phyloP scores from a whole-genome alignment of 2,888 invertebrate species.

The Metallyticus violacea region DNA sequence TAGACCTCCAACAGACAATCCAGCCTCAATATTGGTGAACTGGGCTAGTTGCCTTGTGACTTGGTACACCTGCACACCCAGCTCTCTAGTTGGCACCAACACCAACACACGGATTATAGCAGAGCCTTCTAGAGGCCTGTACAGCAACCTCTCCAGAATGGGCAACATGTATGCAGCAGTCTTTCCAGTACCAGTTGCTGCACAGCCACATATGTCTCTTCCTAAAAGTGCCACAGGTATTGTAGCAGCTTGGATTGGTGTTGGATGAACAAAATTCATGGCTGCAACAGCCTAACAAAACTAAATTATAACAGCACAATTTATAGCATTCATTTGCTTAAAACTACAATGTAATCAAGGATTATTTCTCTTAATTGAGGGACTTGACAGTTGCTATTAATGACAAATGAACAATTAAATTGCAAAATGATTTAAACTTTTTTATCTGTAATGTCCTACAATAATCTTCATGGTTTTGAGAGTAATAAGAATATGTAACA shows the following conservation, averaged over 20 bases:
- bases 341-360: too few species aligned
- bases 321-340: too few species aligned
- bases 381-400: too few species aligned
- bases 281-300: constrained; percentile 69
- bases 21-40: constrained; percentile 77
- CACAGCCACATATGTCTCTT: constrained; percentile 96
- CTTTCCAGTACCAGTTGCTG: constrained; percentile 97
- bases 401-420: too few species aligned
- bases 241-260: constrained; percentile 94
- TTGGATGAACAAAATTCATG: constrained; percentile 89
- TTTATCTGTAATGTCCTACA: too few species aligned
- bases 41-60: constrained; percentile 89
- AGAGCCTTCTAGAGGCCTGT: constrained; percentile 67
- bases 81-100: constrained; percentile 93
- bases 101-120: constrained; percentile 72
- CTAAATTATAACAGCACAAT: not conserved
- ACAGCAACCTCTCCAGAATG: constrained; percentile 88
- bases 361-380: too few species aligned
- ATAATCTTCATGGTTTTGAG: too few species aligned
- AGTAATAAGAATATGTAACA: too few species aligned
- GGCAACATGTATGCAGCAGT: constrained; percentile 99
- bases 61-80: constrained; percentile 96
- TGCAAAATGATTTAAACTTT: too few species aligned
- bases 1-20: constrained; percentile 82
- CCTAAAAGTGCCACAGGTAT: constrained; percentile 92